Evolutionary conservation across 2,113 vertebrate genomes (phyloP), one percentile per base, ranked within the genome.

Genomic region (Hippopotamus amphibius): DNA sequence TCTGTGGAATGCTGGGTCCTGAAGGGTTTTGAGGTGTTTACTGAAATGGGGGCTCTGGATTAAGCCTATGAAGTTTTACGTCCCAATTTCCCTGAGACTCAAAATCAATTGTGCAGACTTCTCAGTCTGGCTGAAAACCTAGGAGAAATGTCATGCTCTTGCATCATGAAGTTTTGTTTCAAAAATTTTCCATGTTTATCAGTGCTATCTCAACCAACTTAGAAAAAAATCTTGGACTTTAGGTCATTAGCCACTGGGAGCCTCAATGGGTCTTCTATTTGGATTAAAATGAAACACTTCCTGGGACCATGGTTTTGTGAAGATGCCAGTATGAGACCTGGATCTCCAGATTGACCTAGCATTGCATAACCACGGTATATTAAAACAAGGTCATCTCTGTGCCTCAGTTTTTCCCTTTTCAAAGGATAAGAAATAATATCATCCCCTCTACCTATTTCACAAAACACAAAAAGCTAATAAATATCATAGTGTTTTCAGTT

Each of bases 51-150:
- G 17, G 15, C 55, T 69, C 41, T 82, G 7, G 46, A 96, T 87
- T 24, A 55, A 92, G 33, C 43, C 77, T 79, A 11, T 46, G 65
- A 93, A 17, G 26, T 21, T 71, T 48, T 26, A 80, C 50, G 26
- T 30, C 50, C 24, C 55, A 7, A 1, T 3, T 55, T 1, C 14
- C 22, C 17, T 17, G 5, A 22, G 66, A 95, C 57, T 81, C 86
- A 80, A 55, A 97, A 91, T 88, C 66, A 84, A 7, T 8, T 79
- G 37, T 61, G 55, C 6, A 41, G n/a, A 88, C 81, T 87, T 95
- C 26, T 92, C 33, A 14, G 37, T 65, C 30, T 79, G 37, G 46
- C 22, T 93, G 16, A 83, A 81, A 72, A 13, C 33, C 79, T 90
- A 83, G 86, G 77, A 37, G 15, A 96, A 90, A 91, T 74, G 41